Evolutionary conservation across 2,888 invertebrate genomes (phyloP), one percentile per base, ranked within the genome.

Genomic region (Thymelicus sylvestris): DNA sequence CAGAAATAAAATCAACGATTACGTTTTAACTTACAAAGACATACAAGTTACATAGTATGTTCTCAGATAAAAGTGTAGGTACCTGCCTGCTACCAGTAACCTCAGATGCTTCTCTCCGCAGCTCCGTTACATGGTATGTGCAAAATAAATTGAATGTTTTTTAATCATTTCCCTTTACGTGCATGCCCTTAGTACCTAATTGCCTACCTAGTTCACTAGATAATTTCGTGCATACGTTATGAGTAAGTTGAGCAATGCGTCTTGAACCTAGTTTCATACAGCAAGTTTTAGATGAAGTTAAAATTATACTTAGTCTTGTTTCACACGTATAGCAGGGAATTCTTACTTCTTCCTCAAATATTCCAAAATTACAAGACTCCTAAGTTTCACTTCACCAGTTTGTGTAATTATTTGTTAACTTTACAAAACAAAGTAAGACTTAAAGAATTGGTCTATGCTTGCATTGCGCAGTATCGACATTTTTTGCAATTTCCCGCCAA

Each of bases 401-500:
- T 55, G 55, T 55, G 19, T 55, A 55, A 55, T 55, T 24, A 24
- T 55, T 55, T 55, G 55, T 55, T 55, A 55, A 55, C 55, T 10
- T 55, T 24, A 55, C 24, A 55, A 55, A 55, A 55, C 24, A 15
- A 24, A 24, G 6, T 52, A 24, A 55, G 5, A 24, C 24, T 55
- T 44, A 44, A 44, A 24, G 24, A 55, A 55, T 55, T 59, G 38
- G 57, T 19, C 19, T 48, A 41, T 50, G 7, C 39, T 48, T 68
- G 31, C 47, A 44, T 41, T 55, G 62, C 47, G 55, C 39, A 69
- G 57, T 59, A 47, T 48, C 63, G 13, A 8, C 31, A 52, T 55
- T 68, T 69, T 64, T 69, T 57, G 44, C 69, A 69, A 69, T 69
- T 44, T 69, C 69, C 69, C 63, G 68, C 1, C 62, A 63, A 63